Conservation (phyloP, 2,888 invertebrate genomes). For the Drosophila recens region DNA sequence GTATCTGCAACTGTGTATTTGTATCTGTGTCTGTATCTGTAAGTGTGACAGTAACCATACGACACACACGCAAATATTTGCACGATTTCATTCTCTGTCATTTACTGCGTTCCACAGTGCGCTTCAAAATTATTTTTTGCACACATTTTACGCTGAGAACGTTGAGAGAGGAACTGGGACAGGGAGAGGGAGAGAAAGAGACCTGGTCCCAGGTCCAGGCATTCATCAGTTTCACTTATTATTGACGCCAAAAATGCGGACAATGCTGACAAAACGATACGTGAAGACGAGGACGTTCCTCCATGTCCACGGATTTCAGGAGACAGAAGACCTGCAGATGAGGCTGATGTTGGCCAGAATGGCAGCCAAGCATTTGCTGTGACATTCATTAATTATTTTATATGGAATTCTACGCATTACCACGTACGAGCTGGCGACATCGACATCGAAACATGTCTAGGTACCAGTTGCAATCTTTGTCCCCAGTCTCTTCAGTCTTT, state of each 20-base stretch:
- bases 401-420: constrained; percentile 83
- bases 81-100: constrained; percentile 85
- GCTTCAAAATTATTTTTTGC: constrained; percentile 81
- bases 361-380: constrained; percentile 80
- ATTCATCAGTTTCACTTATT: constrained; percentile 85
- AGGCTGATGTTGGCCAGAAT: constrained; percentile 35
- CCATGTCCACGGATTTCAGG: constrained; percentile 24
- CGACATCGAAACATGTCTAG: constrained; percentile 79
- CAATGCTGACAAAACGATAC: constrained; percentile 85
- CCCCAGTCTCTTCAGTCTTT: constrained; percentile 21
- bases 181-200: constrained; percentile 24
- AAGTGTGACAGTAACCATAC: constrained; percentile 82
- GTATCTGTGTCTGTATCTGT: constrained; percentile 11
- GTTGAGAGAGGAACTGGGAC: constrained; percentile 1
- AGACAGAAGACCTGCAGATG: constrained; percentile 21
- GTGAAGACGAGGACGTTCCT: constrained; percentile 42
- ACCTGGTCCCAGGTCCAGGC: constrained; percentile 46
- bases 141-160: constrained; percentile 7
- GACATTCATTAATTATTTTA: constrained; percentile 85
- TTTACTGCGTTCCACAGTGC: constrained; percentile 84
- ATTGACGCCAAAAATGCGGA: constrained; percentile 85
- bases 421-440: constrained; percentile 84
- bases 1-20: constrained; percentile 8
- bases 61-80: constrained; percentile 84
- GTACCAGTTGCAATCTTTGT: constrained; percentile 35